Base-by-base conservation (phyloP, 2,113 vertebrate genomes). In the Deroptyus accipitrinus region DNA sequence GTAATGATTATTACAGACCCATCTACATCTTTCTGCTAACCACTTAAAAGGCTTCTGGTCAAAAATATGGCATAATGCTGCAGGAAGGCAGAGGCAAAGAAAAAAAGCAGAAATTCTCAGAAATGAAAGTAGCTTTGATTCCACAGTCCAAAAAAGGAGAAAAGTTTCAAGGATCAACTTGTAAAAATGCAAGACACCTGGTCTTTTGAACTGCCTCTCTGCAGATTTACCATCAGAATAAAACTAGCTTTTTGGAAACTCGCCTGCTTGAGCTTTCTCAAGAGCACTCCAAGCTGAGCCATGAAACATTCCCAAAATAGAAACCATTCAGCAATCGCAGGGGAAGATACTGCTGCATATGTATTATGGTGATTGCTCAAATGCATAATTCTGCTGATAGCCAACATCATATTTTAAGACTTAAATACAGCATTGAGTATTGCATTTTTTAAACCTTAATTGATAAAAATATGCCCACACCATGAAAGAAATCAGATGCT, bases 261-360 rank as follows among this genome's bases (percentile, higher is more conserved):
- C 2, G 75, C 37, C 83, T 83, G 13, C 76, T 83, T 90, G 49
- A 97, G 87, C 57, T 62, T 85, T 94, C 90, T 83, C 85, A 92
- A 88, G 84, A 94, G 82, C 72, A 39, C 88, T 93, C 70, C 72
- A 90, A 90, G 59, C 72, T 86, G 76, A 95, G 67, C 85, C 72
- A 86, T 70, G 94, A 83, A 94, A 57, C 52, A 66, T 19, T 80
- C 94, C 79, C 88, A 93, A 66, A 96, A 92, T 93, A 96, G 92
- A 85, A 97, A 59, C 59, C 76, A 80, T 82, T 87, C 88, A 88
- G 86, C 30, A 93, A 77, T 90, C 79, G 67, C 76, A 90, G 57
- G 33, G 72, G 42, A 74, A 86, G 83, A 90, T 59, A 13, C 17
- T 86, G 90, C 86, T 83, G 72, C 90, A 76, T 44, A 74, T 15